phyloP scores from a whole-genome alignment of 2,888 invertebrate species.

The Strigamia crassipes region DNA sequence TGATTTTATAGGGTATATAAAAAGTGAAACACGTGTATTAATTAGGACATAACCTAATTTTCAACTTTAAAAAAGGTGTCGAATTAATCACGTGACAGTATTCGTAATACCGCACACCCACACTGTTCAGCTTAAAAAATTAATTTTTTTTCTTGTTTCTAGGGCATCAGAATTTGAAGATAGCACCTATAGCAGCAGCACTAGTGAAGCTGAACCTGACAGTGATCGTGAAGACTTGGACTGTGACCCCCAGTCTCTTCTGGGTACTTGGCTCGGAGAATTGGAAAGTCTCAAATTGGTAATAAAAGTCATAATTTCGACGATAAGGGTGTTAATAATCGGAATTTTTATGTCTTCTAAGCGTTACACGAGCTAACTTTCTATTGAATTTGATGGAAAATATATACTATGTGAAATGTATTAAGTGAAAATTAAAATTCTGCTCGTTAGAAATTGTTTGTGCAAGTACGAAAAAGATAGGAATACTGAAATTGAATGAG shows the following conservation, averaged over 20 bases:
- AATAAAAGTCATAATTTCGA: conserved; percentile 53
- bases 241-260: conserved; percentile 73
- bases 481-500: too few species aligned
- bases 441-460: too few species aligned
- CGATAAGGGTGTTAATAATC: too few species aligned
- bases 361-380: too few species aligned
- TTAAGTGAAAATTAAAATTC: too few species aligned
- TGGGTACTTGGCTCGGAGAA: conserved; percentile 79
- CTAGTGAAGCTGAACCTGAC: conserved; percentile 58
- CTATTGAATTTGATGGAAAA: too few species aligned
- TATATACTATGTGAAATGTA: too few species aligned
- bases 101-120: background rate
- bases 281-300: conserved; percentile 75
- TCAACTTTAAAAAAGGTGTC: background rate
- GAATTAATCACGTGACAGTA: too few species aligned
- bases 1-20: background rate
- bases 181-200: conserved; percentile 51
- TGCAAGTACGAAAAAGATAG: too few species aligned
- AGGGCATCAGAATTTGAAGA: conserved; percentile 48
- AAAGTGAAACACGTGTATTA: background rate
- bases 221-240: conserved; percentile 57
- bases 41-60: background rate
- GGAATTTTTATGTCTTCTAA: too few species aligned
- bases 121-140: background rate
- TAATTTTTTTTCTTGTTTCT: background rate